Percentiles rank a stretch among this genome's conserved stretches.
Evolutionary conservation across 2,797 vertebrate genomes (phyloP).

Genomic region (Lithobates pipiens): DNA sequence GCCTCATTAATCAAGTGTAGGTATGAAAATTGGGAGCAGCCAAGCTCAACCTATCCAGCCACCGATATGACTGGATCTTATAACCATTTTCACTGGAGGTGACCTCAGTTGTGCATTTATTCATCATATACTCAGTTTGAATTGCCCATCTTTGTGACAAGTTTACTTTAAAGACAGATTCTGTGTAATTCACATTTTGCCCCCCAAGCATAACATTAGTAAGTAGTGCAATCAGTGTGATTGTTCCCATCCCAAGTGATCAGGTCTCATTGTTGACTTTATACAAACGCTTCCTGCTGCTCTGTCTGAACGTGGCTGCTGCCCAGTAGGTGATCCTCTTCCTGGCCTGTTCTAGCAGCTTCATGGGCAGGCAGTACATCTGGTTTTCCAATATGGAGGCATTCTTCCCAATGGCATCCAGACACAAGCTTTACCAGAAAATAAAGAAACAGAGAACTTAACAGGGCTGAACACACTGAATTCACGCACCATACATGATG

Average conservation of each 20-base stretch:
- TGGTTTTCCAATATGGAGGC: conserved; percentile 77
- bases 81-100: no score
- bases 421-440: conserved; percentile 80
- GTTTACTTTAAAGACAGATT: no score
- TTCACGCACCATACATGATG: not conserved
- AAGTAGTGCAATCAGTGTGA: not conserved
- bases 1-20: no score
- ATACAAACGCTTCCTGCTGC: conserved; percentile 67
- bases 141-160: no score
- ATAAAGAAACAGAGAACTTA: not conserved
- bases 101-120: no score
- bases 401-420: conserved; percentile 89
- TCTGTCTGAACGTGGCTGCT: conserved; percentile 74
- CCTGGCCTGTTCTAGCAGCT: conserved; percentile 81
- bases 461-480: no score
- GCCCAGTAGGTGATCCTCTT: conserved; percentile 89
- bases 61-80: no score
- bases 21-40: no score
- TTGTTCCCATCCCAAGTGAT: not conserved
- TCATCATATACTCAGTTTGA: no score
- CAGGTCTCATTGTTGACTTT: conserved; percentile 14
- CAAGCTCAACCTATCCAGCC: no score
- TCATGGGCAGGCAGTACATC: conserved; percentile 82
- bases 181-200: no score
- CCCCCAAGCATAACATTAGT: not conserved